These are phyloP conservation scores for Acomys russatus DNA, from an alignment of 2,797 vertebrate genomes.

Conservation along the genomic window DNA sequence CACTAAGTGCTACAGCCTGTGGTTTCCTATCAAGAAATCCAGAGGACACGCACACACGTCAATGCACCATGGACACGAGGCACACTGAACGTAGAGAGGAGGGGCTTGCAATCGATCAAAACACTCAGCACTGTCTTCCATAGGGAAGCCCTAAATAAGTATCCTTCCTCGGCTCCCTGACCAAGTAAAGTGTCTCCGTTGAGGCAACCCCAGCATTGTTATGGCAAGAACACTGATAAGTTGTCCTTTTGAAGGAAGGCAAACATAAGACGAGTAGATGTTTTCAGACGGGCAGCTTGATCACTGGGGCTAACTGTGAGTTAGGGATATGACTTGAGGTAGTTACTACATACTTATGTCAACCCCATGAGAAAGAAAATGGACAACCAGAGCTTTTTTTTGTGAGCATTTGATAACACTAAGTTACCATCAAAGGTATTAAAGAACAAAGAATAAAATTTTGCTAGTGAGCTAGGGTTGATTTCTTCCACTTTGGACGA, in stretches of 20 bases:
- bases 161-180: neutral
- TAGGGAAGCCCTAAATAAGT: neutral
- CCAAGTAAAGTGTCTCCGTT: neutral
- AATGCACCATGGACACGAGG: neutral
- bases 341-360: neutral
- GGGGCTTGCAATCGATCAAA: neutral
- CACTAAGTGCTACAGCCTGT: neutral
- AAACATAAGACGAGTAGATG: neutral
- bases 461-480: conserved; percentile 8
- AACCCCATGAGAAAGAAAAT: neutral
- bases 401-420: neutral
- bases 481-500: conserved; percentile 31
- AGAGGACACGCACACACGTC: neutral
- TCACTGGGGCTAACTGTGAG: neutral
- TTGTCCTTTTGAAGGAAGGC: neutral
- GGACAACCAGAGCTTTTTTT: neutral
- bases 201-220: neutral
- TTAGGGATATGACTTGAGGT: neutral
- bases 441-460: conserved; percentile 28
- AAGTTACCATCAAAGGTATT: conserved; percentile 6
- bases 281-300: conserved; percentile 2
- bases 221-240: neutral
- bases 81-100: neutral
- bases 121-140: neutral
- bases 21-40: neutral